Percentiles rank a stretch among this genome's conserved stretches.
phyloP scores from a whole-genome alignment of 2,113 vertebrate genomes.

The Australoheros scitulus region DNA sequence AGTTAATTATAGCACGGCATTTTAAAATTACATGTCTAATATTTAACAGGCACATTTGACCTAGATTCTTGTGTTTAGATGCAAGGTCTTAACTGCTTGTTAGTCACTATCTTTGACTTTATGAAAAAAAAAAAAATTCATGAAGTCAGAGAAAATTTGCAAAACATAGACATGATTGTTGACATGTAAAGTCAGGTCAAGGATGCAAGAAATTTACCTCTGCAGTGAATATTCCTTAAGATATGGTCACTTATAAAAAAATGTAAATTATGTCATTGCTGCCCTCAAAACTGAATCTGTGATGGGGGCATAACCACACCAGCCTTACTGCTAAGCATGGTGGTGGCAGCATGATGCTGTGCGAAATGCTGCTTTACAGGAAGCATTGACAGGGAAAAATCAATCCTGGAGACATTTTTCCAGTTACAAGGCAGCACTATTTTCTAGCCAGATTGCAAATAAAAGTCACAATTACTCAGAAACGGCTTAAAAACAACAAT shows the following conservation, averaged over 20 bases:
- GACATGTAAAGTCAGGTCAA: not conserved
- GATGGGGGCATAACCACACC: not conserved
- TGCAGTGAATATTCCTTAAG: too few species aligned
- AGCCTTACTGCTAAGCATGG: not conserved
- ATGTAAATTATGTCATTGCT: not conserved
- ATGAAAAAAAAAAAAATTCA: not conserved
- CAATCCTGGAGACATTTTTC: accelerated
- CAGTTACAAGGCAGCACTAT: too few species aligned
- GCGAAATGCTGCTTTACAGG: not conserved
- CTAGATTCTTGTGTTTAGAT: not conserved
- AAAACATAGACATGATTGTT: not conserved
- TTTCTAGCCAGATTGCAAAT: not conserved
- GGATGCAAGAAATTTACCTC: too few species aligned
- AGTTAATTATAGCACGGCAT: not conserved
- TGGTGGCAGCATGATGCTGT: not conserved
- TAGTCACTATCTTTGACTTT: not conserved
- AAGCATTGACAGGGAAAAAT: not conserved
- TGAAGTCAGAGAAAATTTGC: not conserved
- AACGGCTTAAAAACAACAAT: not conserved
- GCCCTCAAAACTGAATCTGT: not conserved
- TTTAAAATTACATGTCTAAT: too few species aligned
- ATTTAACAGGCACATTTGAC: not conserved
- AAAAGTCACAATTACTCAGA: not conserved
- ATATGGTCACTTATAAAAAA: too few species aligned
- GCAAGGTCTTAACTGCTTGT: not conserved